These are phyloP conservation scores for Chorisops tibialis DNA, from an alignment of 2,888 invertebrate genomes.

Conservation along the genomic window DNA sequence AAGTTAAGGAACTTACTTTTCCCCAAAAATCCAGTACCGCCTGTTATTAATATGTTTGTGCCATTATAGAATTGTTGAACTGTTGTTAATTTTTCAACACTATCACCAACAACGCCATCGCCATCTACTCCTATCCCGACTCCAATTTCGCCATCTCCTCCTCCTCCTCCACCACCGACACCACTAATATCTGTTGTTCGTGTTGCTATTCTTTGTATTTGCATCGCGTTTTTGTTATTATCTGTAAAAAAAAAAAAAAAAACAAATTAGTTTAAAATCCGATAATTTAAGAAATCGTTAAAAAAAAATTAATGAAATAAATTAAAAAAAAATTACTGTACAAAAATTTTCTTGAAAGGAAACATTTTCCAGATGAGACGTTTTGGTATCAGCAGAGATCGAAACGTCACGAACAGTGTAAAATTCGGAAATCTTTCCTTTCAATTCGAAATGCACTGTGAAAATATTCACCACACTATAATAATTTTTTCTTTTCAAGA, in stretches of 20 bases:
- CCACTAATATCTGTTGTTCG: constrained; percentile 15
- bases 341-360: no score
- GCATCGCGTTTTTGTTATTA: constrained; percentile 20
- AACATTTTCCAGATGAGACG: no score
- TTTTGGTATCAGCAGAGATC: no score
- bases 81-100: constrained; percentile 42
- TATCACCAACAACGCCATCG: not conserved
- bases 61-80: constrained; percentile 60
- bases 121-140: not conserved
- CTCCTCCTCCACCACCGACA: not conserved
- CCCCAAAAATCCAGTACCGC: constrained; percentile 55
- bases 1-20: constrained; percentile 39
- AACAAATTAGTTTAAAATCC: no score
- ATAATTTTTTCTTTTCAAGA: no score
- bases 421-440: no score
- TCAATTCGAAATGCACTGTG: no score
- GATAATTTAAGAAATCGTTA: no score
- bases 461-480: no score
- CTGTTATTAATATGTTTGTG: constrained; percentile 60
- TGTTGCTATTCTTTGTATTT: constrained; percentile 32
- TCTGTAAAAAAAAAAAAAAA: not conserved
- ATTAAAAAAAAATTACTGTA: no score
- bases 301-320: no score
- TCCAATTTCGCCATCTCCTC: not conserved
- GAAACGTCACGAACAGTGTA: no score